Evolutionary conservation across 2,888 invertebrate genomes (phyloP).

Genomic region (Synanthedon formicaeformis): DNA sequence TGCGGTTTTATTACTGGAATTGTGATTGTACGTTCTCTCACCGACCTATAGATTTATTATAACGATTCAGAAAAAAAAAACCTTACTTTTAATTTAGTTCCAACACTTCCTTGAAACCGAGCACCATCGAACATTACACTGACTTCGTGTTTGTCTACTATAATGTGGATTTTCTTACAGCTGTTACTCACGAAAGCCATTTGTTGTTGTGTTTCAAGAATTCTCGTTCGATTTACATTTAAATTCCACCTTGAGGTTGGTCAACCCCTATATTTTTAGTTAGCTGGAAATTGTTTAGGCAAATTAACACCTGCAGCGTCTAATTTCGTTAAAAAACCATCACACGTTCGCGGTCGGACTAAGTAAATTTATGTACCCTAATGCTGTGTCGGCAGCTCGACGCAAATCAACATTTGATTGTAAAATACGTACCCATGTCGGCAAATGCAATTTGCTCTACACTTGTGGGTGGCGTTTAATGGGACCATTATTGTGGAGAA

Average conservation of each 20-base stretch:
- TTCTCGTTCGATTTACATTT: not conserved
- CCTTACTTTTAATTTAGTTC: slow-evolving; percentile 40
- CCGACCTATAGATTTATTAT: slow-evolving; percentile 32
- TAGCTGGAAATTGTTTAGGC: slow-evolving; percentile 12
- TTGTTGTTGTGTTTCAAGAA: slow-evolving; percentile 9
- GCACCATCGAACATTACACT: slow-evolving; percentile 23
- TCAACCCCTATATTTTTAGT: not conserved
- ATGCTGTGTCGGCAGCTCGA: slow-evolving; percentile 51
- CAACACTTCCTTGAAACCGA: slow-evolving; percentile 49
- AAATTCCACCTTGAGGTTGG: not conserved
- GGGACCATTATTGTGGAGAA: slow-evolving; percentile 52
- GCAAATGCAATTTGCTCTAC: slow-evolving; percentile 60
- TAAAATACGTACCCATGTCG: slow-evolving; percentile 56
- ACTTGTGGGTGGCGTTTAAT: slow-evolving; percentile 66
- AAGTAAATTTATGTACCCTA: slow-evolving; percentile 60
- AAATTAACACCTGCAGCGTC: slow-evolving; percentile 43
- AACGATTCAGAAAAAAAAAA: slow-evolving; percentile 28
- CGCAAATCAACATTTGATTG: slow-evolving; percentile 66
- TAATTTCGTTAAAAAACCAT: slow-evolving; percentile 9
- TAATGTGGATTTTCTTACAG: slow-evolving; percentile 44
- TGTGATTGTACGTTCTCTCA: slow-evolving; percentile 38
- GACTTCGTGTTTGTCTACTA: slow-evolving; percentile 51
- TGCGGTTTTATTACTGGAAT: slow-evolving; percentile 31
- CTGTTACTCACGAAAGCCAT: slow-evolving; percentile 43
- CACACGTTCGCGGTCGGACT: slow-evolving; percentile 51